Conservation (phyloP, 2,888 invertebrate species). For the Pilophorus perplexus region DNA sequence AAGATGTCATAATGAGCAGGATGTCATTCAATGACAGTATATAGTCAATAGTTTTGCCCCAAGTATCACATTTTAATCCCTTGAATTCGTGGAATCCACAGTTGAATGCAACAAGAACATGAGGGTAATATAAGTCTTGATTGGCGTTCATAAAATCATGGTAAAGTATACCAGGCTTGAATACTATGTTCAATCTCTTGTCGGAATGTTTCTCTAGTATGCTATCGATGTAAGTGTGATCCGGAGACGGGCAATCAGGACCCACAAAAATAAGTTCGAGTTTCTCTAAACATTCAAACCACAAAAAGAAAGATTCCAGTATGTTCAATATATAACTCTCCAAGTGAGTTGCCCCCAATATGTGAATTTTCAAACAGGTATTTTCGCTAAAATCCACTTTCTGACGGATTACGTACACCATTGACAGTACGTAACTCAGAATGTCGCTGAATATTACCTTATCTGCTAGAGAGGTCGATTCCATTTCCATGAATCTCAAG, state of each 20-base stretch:
- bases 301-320: conserved; percentile 50
- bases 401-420: conserved; percentile 3
- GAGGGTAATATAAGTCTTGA: conserved; percentile 46
- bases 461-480: not conserved
- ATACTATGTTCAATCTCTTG: not conserved
- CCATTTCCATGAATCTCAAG: not conserved
- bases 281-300: conserved; percentile 48
- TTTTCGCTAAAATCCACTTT: conserved; percentile 2
- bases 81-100: conserved; percentile 52
- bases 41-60: conserved; percentile 50
- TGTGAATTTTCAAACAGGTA: conserved; percentile 47
- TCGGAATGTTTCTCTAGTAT: not conserved
- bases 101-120: conserved; percentile 52
- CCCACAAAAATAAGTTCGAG: conserved; percentile 51
- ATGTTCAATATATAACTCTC: conserved; percentile 49
- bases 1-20: conserved; percentile 51
- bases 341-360: conserved; percentile 50
- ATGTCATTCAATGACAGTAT: conserved; percentile 48
- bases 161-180: conserved; percentile 2
- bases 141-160: conserved; percentile 3
- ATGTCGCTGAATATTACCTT: conserved; percentile 19
- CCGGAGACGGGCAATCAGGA: conserved; percentile 48
- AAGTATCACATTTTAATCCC: conserved; percentile 48
- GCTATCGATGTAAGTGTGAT: not conserved
- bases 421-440: conserved; percentile 26